These are phyloP conservation scores for Myiotriccus ornatus DNA, from an alignment of 2,797 vertebrate species.

Conservation along the genomic window DNA sequence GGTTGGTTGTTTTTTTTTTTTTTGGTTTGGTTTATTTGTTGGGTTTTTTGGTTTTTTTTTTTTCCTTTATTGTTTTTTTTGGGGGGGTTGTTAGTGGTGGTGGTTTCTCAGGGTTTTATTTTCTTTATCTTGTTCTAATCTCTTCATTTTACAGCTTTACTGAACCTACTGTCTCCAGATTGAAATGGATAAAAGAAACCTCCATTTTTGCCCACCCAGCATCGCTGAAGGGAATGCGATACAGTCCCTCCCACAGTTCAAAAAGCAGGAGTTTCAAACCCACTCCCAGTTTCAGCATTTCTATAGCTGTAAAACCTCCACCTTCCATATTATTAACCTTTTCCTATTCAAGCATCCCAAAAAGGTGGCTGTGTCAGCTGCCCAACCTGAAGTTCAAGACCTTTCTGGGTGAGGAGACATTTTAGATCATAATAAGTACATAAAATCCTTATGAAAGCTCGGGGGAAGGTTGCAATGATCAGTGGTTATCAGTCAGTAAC, in stretches of 20 bases:
- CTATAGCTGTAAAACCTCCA: background rate
- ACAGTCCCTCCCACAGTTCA: accelerated
- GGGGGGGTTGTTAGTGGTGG: background rate
- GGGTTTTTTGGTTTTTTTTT: too few species aligned
- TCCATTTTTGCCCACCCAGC: background rate
- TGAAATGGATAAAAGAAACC: background rate
- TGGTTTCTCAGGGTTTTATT: background rate
- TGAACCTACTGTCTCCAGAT: background rate
- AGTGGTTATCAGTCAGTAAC: conserved; percentile 54
- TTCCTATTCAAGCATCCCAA: background rate
- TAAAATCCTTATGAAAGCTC: conserved; percentile 26
- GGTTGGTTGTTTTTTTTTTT: too few species aligned
- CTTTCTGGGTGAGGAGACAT: background rate
- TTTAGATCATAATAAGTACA: background rate
- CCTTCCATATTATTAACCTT: background rate
- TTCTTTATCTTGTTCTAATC: background rate
- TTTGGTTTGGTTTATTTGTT: too few species aligned
- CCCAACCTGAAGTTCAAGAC: conserved; percentile 15
- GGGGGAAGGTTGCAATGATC: conserved; percentile 15
- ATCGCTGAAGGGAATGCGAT: background rate
- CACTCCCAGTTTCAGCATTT: background rate
- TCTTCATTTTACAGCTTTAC: background rate
- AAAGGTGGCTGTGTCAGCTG: background rate
- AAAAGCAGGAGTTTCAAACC: background rate
- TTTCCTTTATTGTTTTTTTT: too few species aligned